Evolutionary conservation across 2,797 vertebrate genomes (phyloP), one percentile per base, ranked within the genome.

Genomic region (Bufotes viridis): DNA sequence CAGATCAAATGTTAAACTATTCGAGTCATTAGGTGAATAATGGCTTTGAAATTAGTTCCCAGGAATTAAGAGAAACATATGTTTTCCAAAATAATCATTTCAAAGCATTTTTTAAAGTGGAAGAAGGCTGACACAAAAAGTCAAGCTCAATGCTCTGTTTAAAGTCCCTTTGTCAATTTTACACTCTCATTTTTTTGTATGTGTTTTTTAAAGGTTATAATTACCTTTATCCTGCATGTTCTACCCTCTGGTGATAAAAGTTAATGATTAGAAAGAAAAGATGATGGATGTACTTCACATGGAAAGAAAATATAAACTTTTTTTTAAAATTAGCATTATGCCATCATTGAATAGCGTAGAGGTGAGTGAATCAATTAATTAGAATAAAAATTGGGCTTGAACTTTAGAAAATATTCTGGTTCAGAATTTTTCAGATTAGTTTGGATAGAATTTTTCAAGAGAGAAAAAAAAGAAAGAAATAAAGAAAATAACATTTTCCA

Each of bases 1-100:
- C 93, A 94, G 94, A 95, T 95, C 93, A 94, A 91, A 95, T 95
- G 94, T 92, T 90, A 94, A 95, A 94, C 90, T 92, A 96, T 95
- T 96, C 95, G 91, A 92, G 95, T 96, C 95, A 97, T 96, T 94
- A 96, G 95, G 90, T 91, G 92, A 93, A 92, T 95, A 95, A 96
- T 92, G 85, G 95, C 93, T 92, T 92, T 87, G 87, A 90, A 89
- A 93, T 93, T 92, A 94, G 94, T 93, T 96, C 93, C 90, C 93
- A 91, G 92, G 89, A 90, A 91, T 81, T 93, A 92, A 90, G 60
- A 93, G 92, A 94, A 96, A 94, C 95, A 96, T 86, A 91, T 95
- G 91, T 91, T 90, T 90, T 88, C 89, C 90, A 91, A 91, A 91
- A 91, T 93, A 91, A 93, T 91, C 87, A 90, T 95, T 95, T 95